Conservation (phyloP, 2,113 vertebrate genomes). For the Falco punctatus region DNA sequence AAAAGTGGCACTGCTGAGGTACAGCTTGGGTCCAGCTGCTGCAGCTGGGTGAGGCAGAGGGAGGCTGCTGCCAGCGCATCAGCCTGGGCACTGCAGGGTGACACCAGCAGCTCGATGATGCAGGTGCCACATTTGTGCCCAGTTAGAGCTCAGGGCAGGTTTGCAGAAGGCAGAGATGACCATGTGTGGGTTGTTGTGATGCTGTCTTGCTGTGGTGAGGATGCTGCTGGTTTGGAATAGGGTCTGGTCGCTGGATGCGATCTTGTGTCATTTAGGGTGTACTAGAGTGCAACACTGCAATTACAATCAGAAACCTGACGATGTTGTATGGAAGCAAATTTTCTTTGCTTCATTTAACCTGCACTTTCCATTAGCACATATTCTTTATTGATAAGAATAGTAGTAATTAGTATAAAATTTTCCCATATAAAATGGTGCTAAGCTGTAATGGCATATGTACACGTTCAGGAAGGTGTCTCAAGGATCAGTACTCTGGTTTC, state of each 20-base stretch:
- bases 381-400: neutral
- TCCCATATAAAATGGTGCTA: neutral
- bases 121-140: accelerated
- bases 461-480: neutral
- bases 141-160: neutral
- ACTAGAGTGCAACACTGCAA: neutral
- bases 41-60: accelerated
- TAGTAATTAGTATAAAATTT: neutral
- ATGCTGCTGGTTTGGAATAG: neutral
- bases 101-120: neutral
- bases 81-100: neutral
- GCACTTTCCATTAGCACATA: neutral
- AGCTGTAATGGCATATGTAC: neutral
- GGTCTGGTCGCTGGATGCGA: neutral
- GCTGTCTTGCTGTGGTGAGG: neutral
- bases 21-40: accelerated
- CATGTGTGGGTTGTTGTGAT: accelerated
- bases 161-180: neutral
- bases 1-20: accelerated
- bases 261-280: neutral
- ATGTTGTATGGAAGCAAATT: neutral
- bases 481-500: neutral
- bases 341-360: neutral
- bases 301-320: neutral
- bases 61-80: neutral